phyloP scores from a whole-genome alignment of 2,113 vertebrate species.

The Fregetta grallaria region DNA sequence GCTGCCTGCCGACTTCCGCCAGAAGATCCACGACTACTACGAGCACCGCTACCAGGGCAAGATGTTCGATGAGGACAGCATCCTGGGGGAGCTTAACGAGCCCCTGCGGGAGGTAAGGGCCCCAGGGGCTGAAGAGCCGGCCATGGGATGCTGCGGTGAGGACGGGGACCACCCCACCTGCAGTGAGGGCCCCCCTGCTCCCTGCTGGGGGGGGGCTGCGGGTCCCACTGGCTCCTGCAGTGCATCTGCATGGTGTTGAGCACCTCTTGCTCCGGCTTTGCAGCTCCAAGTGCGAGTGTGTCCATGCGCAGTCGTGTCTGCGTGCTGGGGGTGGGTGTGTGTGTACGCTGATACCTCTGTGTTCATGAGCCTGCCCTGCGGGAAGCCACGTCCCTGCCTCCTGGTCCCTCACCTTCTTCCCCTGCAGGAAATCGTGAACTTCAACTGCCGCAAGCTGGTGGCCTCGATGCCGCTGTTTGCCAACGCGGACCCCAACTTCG shows the following conservation, averaged over 20 bases:
- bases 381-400: fast-evolving
- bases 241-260: fast-evolving
- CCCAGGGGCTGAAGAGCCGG: background rate
- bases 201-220: background rate
- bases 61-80: slow-evolving; percentile 99
- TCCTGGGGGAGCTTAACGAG: slow-evolving; percentile 93
- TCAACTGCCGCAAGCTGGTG: slow-evolving; percentile 98
- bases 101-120: slow-evolving; percentile 87
- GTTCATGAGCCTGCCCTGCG: too few species aligned
- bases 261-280: background rate
- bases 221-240: background rate
- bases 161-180: background rate
- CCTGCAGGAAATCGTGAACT: slow-evolving; percentile 92
- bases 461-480: slow-evolving; percentile 97
- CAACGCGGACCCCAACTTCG: slow-evolving; percentile 96
- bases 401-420: background rate
- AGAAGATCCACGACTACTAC: slow-evolving; percentile 98
- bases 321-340: background rate
- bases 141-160: background rate
- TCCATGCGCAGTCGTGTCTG: background rate
- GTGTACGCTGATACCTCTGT: background rate
- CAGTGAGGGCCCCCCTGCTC: slow-evolving; percentile 41
- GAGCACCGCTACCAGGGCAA: slow-evolving; percentile 98
- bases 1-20: slow-evolving; percentile 92
- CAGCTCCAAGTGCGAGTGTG: fast-evolving